phyloP scores from a whole-genome alignment of 1,140 invertebrate species.

The Aphidius gifuensis region DNA sequence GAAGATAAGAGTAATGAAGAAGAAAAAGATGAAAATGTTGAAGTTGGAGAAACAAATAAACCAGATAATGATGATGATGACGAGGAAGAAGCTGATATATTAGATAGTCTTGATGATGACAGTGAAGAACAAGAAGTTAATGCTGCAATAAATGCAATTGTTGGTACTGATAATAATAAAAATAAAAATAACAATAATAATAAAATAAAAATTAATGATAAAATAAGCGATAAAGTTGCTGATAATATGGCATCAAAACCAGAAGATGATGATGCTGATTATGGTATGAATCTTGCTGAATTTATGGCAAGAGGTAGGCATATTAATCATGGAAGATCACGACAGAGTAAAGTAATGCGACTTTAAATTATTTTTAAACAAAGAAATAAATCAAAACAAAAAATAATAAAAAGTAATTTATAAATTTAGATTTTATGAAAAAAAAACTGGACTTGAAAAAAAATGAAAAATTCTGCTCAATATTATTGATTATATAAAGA shows the following conservation, averaged over 20 bases:
- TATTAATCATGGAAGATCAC: conserved; percentile 12
- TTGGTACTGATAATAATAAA: conserved; percentile 35
- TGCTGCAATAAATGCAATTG: conserved; percentile 31
- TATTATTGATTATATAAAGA: too few relatives aligned
- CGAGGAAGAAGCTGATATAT: not conserved
- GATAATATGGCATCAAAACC: conserved; percentile 29
- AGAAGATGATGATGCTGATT: conserved; percentile 43
- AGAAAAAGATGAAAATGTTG: conserved; percentile 26
- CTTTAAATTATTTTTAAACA: conserved; percentile 23
- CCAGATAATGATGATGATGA: conserved; percentile 30
- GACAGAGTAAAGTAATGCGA: conserved; percentile 46
- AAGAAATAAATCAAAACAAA: not conserved
- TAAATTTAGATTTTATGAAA: conserved; percentile 35
- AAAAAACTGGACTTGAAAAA: conserved; percentile 25
- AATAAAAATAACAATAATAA: conserved; percentile 28
- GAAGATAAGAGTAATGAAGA: conserved; percentile 23
- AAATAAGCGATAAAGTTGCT: conserved; percentile 30
- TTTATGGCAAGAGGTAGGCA: conserved; percentile 34
- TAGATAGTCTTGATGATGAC: conserved; percentile 23
- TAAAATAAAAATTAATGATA: conserved; percentile 20
- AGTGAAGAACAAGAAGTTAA: conserved; percentile 37
- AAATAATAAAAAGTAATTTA: conserved; percentile 42
- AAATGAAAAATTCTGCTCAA: too few relatives aligned
- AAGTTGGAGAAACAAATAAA: conserved; percentile 26
- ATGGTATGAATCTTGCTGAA: conserved; percentile 37